Percentiles rank a stretch among this genome's conserved stretches.
Evolutionary conservation across 2,113 vertebrate species (phyloP).

Genomic region (Microcebus griseorufus): DNA sequence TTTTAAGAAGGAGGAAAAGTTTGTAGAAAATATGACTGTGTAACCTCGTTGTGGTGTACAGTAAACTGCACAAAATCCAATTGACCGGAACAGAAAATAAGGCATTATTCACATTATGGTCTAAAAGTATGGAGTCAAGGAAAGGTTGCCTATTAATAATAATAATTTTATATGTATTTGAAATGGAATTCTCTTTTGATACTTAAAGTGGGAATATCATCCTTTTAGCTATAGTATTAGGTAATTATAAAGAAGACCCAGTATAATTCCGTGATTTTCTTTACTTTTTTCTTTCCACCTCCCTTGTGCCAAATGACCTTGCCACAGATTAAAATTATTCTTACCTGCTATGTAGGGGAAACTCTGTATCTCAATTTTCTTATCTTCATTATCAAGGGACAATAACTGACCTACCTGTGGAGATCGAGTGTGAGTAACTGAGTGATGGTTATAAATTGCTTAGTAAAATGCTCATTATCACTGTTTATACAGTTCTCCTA

Average conservation of each 20-base stretch:
- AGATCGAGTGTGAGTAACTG: conserved; percentile 47
- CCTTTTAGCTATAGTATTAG: not conserved
- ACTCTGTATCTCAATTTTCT: conserved; percentile 54
- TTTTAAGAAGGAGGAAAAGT: conserved; percentile 25
- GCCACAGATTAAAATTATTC: conserved; percentile 54
- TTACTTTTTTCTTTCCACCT: not conserved
- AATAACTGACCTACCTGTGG: conserved; percentile 51
- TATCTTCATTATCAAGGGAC: conserved; percentile 69
- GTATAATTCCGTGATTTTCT: not conserved
- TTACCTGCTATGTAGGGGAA: conserved; percentile 48
- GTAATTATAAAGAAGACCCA: not conserved
- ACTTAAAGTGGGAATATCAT: not conserved
- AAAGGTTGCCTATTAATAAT: not conserved
- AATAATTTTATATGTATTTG: conserved; percentile 16
- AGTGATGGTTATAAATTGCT: conserved; percentile 71
- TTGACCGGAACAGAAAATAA: conserved; percentile 22
- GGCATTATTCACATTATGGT: not conserved
- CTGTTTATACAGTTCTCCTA: conserved; percentile 43
- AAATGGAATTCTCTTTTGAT: conserved; percentile 13
- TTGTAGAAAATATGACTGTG: conserved; percentile 12
- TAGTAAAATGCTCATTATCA: conserved; percentile 68
- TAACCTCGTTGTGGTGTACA: not conserved
- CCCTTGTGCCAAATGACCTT: not conserved
- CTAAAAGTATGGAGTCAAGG: not conserved
- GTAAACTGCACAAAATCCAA: not conserved